These are phyloP conservation scores for Coracias cyanogaster DNA, from an alignment of 2,797 vertebrate genomes.

Conservation along the genomic window DNA sequence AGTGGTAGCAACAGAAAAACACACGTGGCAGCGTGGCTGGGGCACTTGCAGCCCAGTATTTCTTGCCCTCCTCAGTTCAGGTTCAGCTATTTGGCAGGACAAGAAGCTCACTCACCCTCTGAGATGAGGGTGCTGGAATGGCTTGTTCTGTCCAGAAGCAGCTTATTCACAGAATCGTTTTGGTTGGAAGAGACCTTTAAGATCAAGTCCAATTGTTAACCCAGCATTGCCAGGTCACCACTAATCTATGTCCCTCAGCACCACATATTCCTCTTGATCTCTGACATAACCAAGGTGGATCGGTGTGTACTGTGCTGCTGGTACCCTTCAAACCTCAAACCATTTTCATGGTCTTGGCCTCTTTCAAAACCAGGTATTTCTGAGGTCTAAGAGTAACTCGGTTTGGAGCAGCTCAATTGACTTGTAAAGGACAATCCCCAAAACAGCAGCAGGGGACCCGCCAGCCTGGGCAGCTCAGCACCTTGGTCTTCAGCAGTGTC, in stretches of 20 bases:
- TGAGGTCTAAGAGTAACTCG: neutral
- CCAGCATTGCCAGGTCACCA: no score
- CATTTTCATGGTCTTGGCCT: neutral
- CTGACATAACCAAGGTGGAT: neutral
- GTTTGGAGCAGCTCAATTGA: neutral
- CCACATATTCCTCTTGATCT: neutral
- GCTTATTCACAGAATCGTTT: neutral
- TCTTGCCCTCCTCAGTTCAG: neutral
- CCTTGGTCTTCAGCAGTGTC: neutral
- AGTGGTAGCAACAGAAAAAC: neutral
- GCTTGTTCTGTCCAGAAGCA: neutral
- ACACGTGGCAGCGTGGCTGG: neutral
- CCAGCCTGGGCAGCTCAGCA: rapidly evolving
- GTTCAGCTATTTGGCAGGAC: neutral
- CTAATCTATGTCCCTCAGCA: no score
- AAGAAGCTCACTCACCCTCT: neutral
- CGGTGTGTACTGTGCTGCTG: neutral
- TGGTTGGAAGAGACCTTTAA: no score
- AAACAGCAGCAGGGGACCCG: neutral
- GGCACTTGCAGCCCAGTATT: neutral
- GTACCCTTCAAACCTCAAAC: neutral
- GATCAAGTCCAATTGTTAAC: no score
- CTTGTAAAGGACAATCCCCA: neutral
- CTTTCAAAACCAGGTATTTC: neutral
- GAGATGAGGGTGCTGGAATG: neutral